Percentiles rank a stretch among this genome's conserved stretches.
phyloP scores from a whole-genome alignment of 2,113 vertebrate species.

The Dipodomys stephensi region DNA sequence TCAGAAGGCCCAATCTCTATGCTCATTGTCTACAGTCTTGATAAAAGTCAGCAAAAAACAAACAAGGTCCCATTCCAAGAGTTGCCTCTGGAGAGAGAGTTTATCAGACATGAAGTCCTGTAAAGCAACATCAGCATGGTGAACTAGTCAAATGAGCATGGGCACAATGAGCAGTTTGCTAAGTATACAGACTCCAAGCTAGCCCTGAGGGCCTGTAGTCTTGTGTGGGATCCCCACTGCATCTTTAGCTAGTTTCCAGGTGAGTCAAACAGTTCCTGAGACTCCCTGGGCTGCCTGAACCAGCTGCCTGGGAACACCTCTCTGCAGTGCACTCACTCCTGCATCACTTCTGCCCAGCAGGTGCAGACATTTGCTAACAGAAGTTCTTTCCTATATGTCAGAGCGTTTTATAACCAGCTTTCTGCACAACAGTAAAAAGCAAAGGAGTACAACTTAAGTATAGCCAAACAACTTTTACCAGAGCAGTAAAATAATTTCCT shows the following conservation, averaged over 20 bases:
- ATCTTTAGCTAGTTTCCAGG: background rate
- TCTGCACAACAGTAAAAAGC: conserved; percentile 73
- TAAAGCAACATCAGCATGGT: background rate
- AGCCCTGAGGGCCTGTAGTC: background rate
- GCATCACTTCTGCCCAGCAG: conserved; percentile 36
- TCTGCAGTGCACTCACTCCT: background rate
- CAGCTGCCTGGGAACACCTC: background rate
- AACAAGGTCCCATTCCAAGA: background rate
- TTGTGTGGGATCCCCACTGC: background rate
- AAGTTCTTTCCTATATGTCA: conserved; percentile 67
- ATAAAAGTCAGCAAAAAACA: background rate
- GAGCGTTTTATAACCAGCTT: conserved; percentile 72
- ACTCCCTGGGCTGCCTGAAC: background rate
- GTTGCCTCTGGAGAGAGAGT: background rate
- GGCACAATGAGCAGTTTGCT: background rate
- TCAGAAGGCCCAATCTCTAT: background rate
- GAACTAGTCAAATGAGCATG: background rate
- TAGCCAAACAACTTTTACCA: conserved; percentile 69
- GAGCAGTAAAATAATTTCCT: conserved; percentile 71
- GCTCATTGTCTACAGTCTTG: conserved; percentile 6
- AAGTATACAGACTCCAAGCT: background rate
- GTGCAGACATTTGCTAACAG: conserved; percentile 69
- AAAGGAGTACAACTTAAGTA: conserved; percentile 60
- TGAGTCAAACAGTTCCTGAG: conserved; percentile 31
- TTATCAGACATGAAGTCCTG: background rate